Evolutionary conservation across 1,140 invertebrate species (phyloP).

Genomic region (Oedothorax gibbosus): DNA sequence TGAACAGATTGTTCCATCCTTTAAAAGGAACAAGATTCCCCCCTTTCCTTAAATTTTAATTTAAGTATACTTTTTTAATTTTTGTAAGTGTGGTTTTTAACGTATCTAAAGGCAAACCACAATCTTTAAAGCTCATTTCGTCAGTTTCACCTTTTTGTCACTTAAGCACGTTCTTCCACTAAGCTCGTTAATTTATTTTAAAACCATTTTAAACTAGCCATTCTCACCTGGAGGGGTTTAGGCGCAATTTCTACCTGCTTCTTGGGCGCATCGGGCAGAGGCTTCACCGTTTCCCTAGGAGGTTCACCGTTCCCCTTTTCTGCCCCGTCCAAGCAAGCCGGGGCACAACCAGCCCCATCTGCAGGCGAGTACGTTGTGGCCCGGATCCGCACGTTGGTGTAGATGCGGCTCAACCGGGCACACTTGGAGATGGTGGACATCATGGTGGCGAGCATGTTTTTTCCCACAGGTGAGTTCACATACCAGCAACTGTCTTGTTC

Average conservation of each 20-base stretch:
- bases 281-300: background rate
- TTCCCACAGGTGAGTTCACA: constrained; percentile 62
- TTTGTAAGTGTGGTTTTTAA: too few species aligned
- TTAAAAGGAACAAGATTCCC: too few species aligned
- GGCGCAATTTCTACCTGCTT: constrained; percentile 21
- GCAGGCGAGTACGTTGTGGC: constrained; percentile 61
- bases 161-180: too few species aligned
- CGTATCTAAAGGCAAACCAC: too few species aligned
- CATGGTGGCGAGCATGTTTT: constrained; percentile 63
- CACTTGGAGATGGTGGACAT: constrained; percentile 63
- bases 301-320: constrained; percentile 7
- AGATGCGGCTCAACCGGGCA: constrained; percentile 59
- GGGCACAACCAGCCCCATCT: constrained; percentile 55
- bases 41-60: too few species aligned
- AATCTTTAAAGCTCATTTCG: too few species aligned
- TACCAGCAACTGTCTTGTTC: constrained; percentile 62
- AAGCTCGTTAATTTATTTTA: too few species aligned
- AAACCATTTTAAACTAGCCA: too few species aligned
- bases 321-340: constrained; percentile 25
- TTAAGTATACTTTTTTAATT: too few species aligned
- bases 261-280: background rate
- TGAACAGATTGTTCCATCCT: too few species aligned
- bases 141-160: too few species aligned
- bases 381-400: constrained; percentile 62
- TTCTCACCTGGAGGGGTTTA: constrained; percentile 11